Conservation (phyloP, 2,797 vertebrate species). For the Phalanger gymnotis region DNA sequence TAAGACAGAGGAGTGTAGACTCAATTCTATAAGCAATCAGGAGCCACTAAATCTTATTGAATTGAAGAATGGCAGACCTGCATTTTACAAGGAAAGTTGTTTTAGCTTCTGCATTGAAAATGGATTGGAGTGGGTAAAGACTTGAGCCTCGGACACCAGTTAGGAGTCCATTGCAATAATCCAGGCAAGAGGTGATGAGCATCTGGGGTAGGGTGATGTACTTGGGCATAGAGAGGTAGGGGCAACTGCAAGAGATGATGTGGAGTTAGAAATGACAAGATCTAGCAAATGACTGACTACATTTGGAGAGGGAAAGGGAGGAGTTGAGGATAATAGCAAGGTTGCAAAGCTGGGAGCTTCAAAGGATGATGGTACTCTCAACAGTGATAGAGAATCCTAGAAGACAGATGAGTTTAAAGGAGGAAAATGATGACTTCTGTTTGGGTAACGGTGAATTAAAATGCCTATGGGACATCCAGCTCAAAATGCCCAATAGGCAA, state of each 20-base stretch:
- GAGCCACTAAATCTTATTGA: not conserved
- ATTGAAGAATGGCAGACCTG: not conserved
- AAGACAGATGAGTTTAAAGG: not conserved
- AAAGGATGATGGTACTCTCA: not conserved
- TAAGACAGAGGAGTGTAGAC: not conserved
- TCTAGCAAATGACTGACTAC: not conserved
- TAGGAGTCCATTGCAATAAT: not conserved
- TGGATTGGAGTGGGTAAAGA: not conserved
- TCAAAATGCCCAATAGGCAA: too few relatives aligned
- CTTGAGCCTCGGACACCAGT: not conserved
- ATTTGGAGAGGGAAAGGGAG: not conserved
- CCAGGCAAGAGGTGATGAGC: not conserved
- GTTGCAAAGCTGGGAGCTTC: not conserved
- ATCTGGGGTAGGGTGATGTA: not conserved
- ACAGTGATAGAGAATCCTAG: too few relatives aligned
- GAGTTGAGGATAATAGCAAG: not conserved
- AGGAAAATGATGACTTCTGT: not conserved
- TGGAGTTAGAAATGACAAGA: not conserved
- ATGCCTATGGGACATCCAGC: too few relatives aligned
- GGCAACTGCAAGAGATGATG: not conserved
- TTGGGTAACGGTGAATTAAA: too few relatives aligned
- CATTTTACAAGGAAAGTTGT: not conserved
- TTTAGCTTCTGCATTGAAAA: not conserved
- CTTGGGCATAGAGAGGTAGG: not conserved
- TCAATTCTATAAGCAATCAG: not conserved